Percentiles rank a stretch among this genome's conserved stretches.
Conservation (phyloP, 2,888 invertebrate species). For the Seladonia tumulorum region DNA sequence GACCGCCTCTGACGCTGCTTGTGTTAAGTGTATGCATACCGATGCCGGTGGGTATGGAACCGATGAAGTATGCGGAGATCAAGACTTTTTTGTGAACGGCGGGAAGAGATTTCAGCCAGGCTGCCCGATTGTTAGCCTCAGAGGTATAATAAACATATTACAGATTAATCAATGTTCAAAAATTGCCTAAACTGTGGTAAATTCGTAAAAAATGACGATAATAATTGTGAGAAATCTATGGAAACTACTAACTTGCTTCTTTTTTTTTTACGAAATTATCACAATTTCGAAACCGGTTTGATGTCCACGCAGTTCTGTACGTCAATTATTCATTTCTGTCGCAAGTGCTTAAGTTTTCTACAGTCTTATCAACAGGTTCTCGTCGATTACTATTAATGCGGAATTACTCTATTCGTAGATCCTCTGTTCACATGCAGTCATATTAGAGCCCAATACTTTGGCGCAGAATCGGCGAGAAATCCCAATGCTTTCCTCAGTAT, state of each 20-base stretch:
- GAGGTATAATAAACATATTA: background rate
- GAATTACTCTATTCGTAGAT: background rate
- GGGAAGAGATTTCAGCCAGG: background rate
- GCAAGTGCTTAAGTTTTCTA: no score
- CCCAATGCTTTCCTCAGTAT: background rate
- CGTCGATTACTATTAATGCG: background rate
- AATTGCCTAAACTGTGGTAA: no score
- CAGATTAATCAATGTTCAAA: background rate
- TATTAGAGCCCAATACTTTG: background rate
- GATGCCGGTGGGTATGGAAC: background rate
- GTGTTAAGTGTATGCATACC: background rate
- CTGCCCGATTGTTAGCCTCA: accelerated
- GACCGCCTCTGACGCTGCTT: background rate
- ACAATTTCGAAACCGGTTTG: no score
- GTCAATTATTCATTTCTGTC: no score
- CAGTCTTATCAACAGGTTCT: no score
- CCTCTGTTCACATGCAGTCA: background rate
- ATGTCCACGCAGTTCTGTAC: no score
- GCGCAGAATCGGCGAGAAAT: background rate
- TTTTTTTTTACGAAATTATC: no score
- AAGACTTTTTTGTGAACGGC: background rate
- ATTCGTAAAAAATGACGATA: no score
- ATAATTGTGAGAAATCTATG: no score
- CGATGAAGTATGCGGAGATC: background rate
- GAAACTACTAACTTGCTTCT: no score